Evolutionary conservation across 53 echinoderm and acorn worm genomes (phyloP), one percentile per base, ranked within the genome.

Genomic region (Mesocentrotus franciscanus): DNA sequence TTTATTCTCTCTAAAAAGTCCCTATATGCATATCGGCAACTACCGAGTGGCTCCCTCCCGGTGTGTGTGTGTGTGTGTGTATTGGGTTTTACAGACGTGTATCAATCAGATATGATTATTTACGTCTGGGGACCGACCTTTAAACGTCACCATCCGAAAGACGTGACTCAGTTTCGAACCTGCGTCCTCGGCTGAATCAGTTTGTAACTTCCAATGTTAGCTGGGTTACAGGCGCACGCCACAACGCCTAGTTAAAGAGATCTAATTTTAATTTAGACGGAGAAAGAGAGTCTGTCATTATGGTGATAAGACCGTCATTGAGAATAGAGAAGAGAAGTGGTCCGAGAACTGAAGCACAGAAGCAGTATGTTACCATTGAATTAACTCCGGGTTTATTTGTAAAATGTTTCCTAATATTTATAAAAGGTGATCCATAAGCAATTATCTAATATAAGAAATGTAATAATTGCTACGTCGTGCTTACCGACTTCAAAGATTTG

Each of bases 401-500:
- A 71, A 22, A 71, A 71, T 9, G 26, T 9, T 26, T 71, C 0
- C n/a, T n/a, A 71, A 8, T 17, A 61, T 18, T 18, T 3, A 61
- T 61, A 17, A 17, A 66, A 18, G 18, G 18, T 66, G 18, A 66
- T 61, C 1, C 9, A 66, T 20, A 66, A 66, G 7, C 66, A 18
- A 66, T 66, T 66, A 1, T 24, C 8, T 68, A 24, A 18, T 68
- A 24, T 5, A 26, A 24, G 20, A 26, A 68, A 61, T 61, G 61
- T 15, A 17, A 61, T 15, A 61, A 17, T 60, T 61, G 49, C 49
- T 49, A 6, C 2, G 49, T 2, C 3, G 27, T 81, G 11, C 87
- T 87, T 30, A 94, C 95, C 95, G 18, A 94, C 85, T 68, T 94
- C 91, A 16, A 94, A 92, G 61, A 91, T 71, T 56, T 95, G 92